Percentiles rank a stretch among this genome's conserved stretches.
Evolutionary conservation across 2,797 vertebrate species (phyloP).

Genomic region (Gallinago solitaria): DNA sequence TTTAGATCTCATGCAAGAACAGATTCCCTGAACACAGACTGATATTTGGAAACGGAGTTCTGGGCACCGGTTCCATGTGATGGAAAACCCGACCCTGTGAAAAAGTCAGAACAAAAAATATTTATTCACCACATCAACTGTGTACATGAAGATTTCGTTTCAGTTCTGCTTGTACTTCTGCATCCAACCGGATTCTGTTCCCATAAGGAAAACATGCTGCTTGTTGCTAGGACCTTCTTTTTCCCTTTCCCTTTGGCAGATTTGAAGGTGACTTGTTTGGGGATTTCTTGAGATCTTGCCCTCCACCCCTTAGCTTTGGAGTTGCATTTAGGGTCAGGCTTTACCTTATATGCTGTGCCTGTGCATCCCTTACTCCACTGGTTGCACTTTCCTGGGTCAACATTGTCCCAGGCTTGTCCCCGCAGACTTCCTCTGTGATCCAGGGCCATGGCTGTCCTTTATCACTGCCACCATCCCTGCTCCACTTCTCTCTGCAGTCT

Average conservation of each 20-base stretch:
- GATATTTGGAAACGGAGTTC: neutral
- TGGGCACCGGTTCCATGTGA: accelerated
- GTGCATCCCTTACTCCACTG: neutral
- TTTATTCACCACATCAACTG: neutral
- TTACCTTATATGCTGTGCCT: neutral
- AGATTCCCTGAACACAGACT: neutral
- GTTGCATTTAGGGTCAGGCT: neutral
- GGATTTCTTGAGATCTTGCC: neutral
- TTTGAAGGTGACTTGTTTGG: neutral
- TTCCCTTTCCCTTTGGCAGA: neutral
- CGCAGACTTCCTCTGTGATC: neutral
- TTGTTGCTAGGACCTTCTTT: neutral
- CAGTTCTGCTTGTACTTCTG: neutral
- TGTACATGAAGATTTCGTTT: neutral
- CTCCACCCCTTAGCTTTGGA: neutral
- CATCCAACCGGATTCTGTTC: neutral
- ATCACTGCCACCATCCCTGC: accelerated
- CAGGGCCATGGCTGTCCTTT: neutral
- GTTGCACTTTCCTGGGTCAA: neutral
- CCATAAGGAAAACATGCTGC: neutral
- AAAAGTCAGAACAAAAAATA: neutral
- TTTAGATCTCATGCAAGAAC: neutral
- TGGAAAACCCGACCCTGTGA: accelerated
- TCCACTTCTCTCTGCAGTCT: neutral
- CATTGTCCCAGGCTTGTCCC: accelerated